Conservation (phyloP, 2,113 vertebrate species). For the Chaenocephalus aceratus region DNA sequence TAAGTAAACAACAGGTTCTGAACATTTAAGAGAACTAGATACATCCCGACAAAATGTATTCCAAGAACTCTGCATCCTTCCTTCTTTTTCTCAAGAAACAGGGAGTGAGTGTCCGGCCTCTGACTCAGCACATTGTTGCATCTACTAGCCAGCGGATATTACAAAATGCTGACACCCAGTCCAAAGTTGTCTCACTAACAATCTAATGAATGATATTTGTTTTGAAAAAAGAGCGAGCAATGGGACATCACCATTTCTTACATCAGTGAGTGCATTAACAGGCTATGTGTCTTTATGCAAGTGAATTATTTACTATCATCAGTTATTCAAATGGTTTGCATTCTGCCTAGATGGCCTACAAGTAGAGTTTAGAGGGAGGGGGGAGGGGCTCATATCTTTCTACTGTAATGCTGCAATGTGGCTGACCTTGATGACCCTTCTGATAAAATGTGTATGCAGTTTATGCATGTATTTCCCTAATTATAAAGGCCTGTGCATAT, state of each 20-base stretch:
- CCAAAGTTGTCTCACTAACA: neutral
- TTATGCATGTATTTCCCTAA: neutral
- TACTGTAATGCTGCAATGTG: neutral
- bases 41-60: neutral
- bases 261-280: neutral
- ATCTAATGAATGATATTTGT: neutral
- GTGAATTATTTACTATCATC: slow-evolving; percentile 5
- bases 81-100: neutral
- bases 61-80: neutral
- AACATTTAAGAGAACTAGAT: neutral
- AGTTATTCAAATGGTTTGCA: slow-evolving; percentile 3
- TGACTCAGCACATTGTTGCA: slow-evolving; percentile 5
- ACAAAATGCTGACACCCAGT: neutral
- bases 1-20: neutral
- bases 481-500: neutral
- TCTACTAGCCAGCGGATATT: neutral
- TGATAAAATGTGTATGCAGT: neutral
- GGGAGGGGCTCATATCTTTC: neutral
- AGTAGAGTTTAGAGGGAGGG: neutral
- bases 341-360: neutral
- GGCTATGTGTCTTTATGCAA: neutral
- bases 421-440: slow-evolving; percentile 14
- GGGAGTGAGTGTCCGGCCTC: neutral
- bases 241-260: neutral
- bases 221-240: neutral